phyloP scores from a whole-genome alignment of 2,113 vertebrate genomes.

The Hemiscyllium ocellatum region DNA sequence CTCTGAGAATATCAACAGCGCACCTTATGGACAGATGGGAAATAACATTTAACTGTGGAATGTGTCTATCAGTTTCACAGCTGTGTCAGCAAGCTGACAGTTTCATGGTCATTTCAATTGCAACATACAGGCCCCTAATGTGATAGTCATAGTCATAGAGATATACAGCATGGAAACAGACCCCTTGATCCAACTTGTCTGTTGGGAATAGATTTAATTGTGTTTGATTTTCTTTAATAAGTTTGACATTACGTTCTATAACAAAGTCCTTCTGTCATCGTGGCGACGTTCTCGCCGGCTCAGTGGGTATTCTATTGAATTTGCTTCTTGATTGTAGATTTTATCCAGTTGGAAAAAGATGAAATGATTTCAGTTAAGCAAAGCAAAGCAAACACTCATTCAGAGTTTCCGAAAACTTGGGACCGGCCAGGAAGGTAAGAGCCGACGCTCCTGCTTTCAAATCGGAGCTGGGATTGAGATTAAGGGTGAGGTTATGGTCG shows the following conservation, averaged over 20 bases:
- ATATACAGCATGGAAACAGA: too few species aligned
- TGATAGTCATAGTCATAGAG: neutral
- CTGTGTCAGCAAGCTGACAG: neutral
- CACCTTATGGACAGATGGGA: too few species aligned
- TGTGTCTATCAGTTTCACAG: too few species aligned
- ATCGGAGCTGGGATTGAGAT: neutral
- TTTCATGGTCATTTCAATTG: neutral
- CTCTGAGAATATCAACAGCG: too few species aligned
- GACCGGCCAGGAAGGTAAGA: neutral
- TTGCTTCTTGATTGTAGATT: constrained; percentile 22
- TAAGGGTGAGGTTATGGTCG: neutral
- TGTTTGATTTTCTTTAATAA: neutral
- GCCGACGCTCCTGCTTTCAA: neutral
- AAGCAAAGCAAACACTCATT: neutral
- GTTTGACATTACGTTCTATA: neutral
- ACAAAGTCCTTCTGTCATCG: neutral
- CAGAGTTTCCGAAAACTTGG: neutral
- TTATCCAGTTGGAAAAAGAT: constrained; percentile 36
- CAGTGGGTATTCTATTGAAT: neutral
- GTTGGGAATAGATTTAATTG: neutral
- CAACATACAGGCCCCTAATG: neutral
- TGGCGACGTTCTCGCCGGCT: neutral
- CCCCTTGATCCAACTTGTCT: too few species aligned
- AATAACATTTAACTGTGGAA: too few species aligned
- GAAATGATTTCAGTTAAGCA: constrained; percentile 20